Evolutionary conservation across 2,888 invertebrate genomes (phyloP).

Genomic region (Eupithecia dodoneata): DNA sequence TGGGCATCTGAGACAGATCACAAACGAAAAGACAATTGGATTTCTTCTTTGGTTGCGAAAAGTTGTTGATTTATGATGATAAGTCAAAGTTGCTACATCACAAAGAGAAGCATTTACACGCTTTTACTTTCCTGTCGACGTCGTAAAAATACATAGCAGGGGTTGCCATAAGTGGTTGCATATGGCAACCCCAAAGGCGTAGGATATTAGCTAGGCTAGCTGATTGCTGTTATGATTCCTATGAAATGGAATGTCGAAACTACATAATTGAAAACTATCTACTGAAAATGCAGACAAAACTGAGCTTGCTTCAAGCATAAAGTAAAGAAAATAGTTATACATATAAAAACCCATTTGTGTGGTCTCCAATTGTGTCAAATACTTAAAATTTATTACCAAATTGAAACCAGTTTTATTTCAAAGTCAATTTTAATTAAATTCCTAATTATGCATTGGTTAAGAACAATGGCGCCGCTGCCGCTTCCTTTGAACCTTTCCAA

Average conservation of each 20-base stretch:
- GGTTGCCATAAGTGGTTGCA: no score
- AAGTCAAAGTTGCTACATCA: background rate
- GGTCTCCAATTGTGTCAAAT: conserved; percentile 46
- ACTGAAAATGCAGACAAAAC: background rate
- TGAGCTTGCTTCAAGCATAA: no score
- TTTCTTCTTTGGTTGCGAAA: conserved; percentile 12
- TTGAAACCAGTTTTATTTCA: conserved; percentile 39
- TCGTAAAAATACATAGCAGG: background rate
- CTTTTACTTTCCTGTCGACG: background rate
- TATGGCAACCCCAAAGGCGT: background rate
- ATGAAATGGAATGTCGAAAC: background rate
- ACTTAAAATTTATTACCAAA: conserved; percentile 36
- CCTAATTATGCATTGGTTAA: conserved; percentile 41
- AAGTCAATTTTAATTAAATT: conserved; percentile 40
- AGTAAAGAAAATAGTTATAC: no score
- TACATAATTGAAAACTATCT: background rate
- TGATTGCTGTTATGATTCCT: background rate
- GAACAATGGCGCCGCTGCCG: conserved; percentile 44
- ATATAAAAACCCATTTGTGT: conserved; percentile 50
- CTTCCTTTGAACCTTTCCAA: conserved; percentile 37
- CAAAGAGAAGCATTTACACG: background rate
- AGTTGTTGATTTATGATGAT: background rate
- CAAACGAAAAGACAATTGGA: conserved; percentile 13
- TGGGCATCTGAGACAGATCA: conserved; percentile 17
- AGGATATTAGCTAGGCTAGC: no score